These are phyloP conservation scores for Lutjanus erythropterus DNA, from an alignment of 2,113 vertebrate genomes.

Conservation along the genomic window DNA sequence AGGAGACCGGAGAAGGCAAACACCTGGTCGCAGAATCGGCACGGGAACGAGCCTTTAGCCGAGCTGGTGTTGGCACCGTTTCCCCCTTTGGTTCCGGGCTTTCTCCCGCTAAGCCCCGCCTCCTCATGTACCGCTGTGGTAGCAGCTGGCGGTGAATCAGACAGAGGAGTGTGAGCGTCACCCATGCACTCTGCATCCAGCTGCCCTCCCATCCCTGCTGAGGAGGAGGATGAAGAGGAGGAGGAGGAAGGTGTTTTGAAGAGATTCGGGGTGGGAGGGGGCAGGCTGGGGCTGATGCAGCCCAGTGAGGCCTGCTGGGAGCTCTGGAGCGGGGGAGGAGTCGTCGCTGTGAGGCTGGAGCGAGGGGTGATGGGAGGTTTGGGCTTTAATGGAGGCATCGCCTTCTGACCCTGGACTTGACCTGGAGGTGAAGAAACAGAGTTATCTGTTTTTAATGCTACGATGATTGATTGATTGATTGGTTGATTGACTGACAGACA, in stretches of 20 bases:
- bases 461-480: background rate
- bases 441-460: background rate
- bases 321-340: conserved; percentile 91
- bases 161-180: conserved; percentile 85
- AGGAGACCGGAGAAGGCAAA: conserved; percentile 93
- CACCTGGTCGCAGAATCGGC: conserved; percentile 95
- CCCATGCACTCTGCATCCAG: conserved; percentile 89
- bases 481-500: background rate
- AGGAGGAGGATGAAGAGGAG: conserved; percentile 74
- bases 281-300: conserved; percentile 93
- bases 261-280: conserved; percentile 86
- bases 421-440: conserved; percentile 33
- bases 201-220: conserved; percentile 32
- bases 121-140: conserved; percentile 85
- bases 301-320: conserved; percentile 95
- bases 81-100: conserved; percentile 82
- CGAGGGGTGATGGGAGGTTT: conserved; percentile 93
- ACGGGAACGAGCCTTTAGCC: conserved; percentile 91
- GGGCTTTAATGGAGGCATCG: conserved; percentile 94
- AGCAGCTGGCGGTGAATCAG: conserved; percentile 81
- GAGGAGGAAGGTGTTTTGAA: conserved; percentile 86
- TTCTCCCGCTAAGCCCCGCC: conserved; percentile 81
- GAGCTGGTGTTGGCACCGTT: conserved; percentile 80
- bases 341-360: conserved; percentile 90
- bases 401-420: conserved; percentile 76